A percentile compares a stretch with the other conserved stretches of the same genome.
These are phyloP conservation scores for Aphrophora alni DNA, from an alignment of 2,888 invertebrate genomes.

Conservation along the genomic window DNA sequence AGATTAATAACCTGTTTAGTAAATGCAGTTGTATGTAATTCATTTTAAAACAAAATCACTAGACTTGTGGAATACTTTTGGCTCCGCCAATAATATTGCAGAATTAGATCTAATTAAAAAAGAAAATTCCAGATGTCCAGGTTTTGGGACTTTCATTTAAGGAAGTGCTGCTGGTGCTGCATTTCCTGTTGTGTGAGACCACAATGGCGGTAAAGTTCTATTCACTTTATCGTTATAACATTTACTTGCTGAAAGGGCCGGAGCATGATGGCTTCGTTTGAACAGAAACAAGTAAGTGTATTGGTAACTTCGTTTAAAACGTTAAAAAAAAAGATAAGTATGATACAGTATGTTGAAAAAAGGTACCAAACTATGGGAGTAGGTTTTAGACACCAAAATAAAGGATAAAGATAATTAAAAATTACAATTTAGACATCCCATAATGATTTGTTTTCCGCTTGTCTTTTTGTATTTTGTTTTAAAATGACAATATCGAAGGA, in stretches of 20 bases:
- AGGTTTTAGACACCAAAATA: too few species aligned
- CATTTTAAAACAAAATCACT: neutral
- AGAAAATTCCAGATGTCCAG: neutral
- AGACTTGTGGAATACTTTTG: neutral
- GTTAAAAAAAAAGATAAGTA: neutral
- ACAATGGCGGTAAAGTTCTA: neutral
- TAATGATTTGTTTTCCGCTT: too few species aligned
- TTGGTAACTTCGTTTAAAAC: neutral
- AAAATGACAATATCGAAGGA: too few species aligned
- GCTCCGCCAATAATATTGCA: neutral
- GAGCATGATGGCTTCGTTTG: neutral
- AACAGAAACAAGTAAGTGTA: neutral
- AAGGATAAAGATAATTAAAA: too few species aligned
- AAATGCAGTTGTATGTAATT: neutral
- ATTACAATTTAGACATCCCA: too few species aligned
- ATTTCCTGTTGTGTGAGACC: neutral
- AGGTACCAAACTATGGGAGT: neutral
- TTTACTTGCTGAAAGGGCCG: slow-evolving; percentile 9
- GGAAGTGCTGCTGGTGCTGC: neutral
- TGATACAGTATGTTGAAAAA: neutral
- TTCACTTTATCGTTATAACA: neutral
- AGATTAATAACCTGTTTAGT: too few species aligned
- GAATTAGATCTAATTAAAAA: neutral
- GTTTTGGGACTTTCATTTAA: neutral
- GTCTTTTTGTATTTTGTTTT: too few species aligned